These are phyloP conservation scores for Mythimna albipuncta DNA, from an alignment of 2,888 invertebrate genomes.

Conservation along the genomic window DNA sequence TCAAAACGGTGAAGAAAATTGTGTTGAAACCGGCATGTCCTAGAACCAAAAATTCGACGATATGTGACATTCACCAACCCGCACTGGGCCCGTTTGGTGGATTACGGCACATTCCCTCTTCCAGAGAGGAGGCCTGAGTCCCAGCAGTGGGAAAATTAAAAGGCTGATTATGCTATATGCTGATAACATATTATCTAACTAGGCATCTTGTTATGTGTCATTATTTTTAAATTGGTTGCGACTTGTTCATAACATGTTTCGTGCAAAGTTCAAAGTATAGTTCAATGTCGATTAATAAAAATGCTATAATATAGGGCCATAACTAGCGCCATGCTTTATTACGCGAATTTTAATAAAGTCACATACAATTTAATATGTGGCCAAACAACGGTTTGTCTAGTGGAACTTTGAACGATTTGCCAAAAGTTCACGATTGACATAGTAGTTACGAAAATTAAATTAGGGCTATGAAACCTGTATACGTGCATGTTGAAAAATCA, in stretches of 20 bases:
- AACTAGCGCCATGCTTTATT: not conserved
- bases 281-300: not conserved
- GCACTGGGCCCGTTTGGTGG: no score
- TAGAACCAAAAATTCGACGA: no score
- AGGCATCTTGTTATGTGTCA: conserved; percentile 1
- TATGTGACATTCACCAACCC: no score
- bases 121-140: no score
- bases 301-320: no score
- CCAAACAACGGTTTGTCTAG: not conserved
- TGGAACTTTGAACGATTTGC: not conserved
- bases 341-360: not conserved
- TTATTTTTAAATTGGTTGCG: conserved; percentile 3
- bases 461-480: not conserved
- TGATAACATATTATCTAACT: not conserved
- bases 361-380: conserved; percentile 1
- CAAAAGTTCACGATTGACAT: not conserved
- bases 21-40: no score
- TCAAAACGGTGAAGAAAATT: no score
- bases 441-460: not conserved
- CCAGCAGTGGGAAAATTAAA: no score
- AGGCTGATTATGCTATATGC: no score
- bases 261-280: conserved; percentile 10
- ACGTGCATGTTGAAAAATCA: not conserved
- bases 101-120: no score
- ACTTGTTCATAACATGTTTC: not conserved